A percentile compares a stretch with the other conserved stretches of the same genome.
phyloP scores from a whole-genome alignment of 2,888 invertebrate genomes.

The Euphydryas editha region DNA sequence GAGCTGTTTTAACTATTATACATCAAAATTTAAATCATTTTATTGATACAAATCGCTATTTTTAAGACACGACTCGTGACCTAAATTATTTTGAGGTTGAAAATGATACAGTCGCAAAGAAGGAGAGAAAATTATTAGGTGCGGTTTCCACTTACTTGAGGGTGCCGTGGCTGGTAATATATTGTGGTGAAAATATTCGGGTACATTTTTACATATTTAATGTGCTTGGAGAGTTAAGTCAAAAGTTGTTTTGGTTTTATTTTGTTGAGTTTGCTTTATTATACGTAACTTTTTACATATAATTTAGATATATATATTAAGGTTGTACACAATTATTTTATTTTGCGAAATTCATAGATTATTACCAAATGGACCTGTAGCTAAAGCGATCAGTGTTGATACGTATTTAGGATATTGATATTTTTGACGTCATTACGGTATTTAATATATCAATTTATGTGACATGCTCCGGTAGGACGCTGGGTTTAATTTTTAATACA shows the following conservation, averaged over 20 bases:
- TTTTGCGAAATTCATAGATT: too few relatives aligned
- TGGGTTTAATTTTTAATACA: too few relatives aligned
- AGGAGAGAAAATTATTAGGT: constrained; percentile 14
- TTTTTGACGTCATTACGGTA: too few relatives aligned
- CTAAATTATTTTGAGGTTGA: constrained; percentile 8
- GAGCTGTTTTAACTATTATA: neutral
- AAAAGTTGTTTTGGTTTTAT: neutral
- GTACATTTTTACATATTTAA: constrained; percentile 22
- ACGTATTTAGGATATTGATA: too few relatives aligned
- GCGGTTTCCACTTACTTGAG: constrained; percentile 7
- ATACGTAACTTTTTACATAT: too few relatives aligned
- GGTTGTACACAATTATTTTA: too few relatives aligned
- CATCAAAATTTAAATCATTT: constrained; percentile 1
- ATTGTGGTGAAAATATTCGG: constrained; percentile 15
- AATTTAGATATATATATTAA: neutral
- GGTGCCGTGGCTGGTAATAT: neutral
- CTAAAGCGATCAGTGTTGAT: too few relatives aligned
- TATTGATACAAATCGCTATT: neutral
- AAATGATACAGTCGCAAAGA: constrained; percentile 10
- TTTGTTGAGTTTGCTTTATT: neutral
- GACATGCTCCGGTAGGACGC: too few relatives aligned
- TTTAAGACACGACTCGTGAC: neutral
- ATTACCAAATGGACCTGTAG: too few relatives aligned
- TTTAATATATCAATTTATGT: too few relatives aligned
- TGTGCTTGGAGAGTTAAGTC: constrained; percentile 15